Evolutionary conservation across 2,113 vertebrate genomes (phyloP).

Genomic region (Plotosus lineatus): DNA sequence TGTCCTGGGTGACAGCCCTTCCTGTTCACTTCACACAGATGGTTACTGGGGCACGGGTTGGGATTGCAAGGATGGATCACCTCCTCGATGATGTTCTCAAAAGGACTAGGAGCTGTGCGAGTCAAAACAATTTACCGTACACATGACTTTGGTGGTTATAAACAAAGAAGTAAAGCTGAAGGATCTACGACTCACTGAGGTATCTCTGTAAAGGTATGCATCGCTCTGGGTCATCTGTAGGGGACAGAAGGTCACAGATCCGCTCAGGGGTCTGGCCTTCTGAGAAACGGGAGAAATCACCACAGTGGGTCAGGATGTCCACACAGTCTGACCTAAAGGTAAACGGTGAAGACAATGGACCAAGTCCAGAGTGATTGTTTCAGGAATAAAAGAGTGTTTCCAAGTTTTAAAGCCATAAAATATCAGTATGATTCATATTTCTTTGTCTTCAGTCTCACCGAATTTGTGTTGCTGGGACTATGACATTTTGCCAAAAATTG

Average conservation of each 20-base stretch:
- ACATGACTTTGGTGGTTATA: not conserved
- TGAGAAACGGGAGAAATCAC: conserved; percentile 86
- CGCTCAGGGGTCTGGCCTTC: conserved; percentile 91
- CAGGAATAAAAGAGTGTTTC: too few species aligned
- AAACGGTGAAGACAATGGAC: too few species aligned
- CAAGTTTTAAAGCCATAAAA: too few species aligned
- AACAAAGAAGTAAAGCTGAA: not conserved
- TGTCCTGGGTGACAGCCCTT: conserved; percentile 85
- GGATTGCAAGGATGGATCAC: conserved; percentile 98
- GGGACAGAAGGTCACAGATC: conserved; percentile 92
- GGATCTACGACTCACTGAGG: conserved; percentile 81
- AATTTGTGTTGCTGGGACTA: too few species aligned
- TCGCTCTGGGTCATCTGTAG: conserved; percentile 86
- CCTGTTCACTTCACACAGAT: conserved; percentile 93
- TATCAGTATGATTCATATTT: too few species aligned
- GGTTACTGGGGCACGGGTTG: conserved; percentile 89
- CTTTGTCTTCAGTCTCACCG: too few species aligned
- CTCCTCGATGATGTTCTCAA: conserved; percentile 83
- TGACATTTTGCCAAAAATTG: too few species aligned
- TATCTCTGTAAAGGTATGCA: conserved; percentile 94
- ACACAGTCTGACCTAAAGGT: conserved; percentile 89
- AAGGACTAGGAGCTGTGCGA: conserved; percentile 82
- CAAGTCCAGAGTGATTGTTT: too few species aligned
- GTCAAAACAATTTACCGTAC: not conserved
- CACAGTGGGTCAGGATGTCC: conserved; percentile 94